Conservation (phyloP, 2,113 vertebrate species). For the Phalacrocorax carbo region DNA sequence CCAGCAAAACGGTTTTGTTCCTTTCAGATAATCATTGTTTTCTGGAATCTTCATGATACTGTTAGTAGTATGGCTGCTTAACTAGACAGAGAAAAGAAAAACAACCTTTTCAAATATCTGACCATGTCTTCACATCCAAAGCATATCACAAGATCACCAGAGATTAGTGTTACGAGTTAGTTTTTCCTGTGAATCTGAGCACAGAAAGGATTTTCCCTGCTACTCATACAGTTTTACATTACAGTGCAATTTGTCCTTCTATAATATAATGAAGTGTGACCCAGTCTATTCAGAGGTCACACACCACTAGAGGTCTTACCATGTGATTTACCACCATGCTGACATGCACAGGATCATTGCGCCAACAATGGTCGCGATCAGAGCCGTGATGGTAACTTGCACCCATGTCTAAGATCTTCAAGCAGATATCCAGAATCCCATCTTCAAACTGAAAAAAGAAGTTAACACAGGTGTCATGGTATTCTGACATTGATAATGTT, state of each 20-base stretch:
- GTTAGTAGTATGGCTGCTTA: constrained; percentile 45
- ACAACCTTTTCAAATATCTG: neutral
- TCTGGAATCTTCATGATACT: constrained; percentile 52
- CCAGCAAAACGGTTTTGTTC: constrained; percentile 43
- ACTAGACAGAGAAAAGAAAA: constrained; percentile 11
- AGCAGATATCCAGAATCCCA: constrained; percentile 57
- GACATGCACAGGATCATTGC: constrained; percentile 55
- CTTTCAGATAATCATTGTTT: constrained; percentile 49
- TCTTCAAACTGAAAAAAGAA: constrained; percentile 58
- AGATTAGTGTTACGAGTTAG: neutral
- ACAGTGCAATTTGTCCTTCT: neutral
- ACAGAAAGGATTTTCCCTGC: neutral
- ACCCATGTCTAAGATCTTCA: constrained; percentile 59
- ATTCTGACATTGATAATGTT: neutral
- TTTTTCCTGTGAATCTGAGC: neutral
- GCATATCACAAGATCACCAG: neutral
- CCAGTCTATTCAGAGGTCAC: neutral
- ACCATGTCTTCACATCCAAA: neutral
- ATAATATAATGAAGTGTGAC: neutral
- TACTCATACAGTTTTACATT: neutral
- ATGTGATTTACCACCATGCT: constrained; percentile 62
- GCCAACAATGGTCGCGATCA: constrained; percentile 41
- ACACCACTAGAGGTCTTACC: neutral
- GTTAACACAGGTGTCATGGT: neutral
- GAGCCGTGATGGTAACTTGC: constrained; percentile 45